Percentiles rank a stretch among this genome's conserved stretches.
Conservation (phyloP, 2,888 invertebrate genomes). For the Acheta domesticus region DNA sequence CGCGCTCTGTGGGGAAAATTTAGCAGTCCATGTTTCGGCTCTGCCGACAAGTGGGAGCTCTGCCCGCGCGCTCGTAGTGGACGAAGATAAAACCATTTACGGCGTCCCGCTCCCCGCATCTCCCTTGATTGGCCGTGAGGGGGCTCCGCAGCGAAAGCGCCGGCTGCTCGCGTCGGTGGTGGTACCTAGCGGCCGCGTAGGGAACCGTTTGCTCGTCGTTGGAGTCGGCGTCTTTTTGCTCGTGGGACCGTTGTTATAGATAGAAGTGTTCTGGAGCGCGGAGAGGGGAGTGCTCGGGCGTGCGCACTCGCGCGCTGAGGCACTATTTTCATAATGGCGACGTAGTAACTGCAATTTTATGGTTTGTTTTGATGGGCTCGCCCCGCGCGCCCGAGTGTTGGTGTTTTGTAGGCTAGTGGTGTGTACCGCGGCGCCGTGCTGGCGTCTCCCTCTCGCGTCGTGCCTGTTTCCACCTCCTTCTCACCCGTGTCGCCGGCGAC, state of each 20-base stretch:
- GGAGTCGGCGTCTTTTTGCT: conserved; percentile 4
- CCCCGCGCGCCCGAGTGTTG: not conserved
- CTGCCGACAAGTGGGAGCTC: conserved; percentile 21
- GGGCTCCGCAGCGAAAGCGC: not conserved
- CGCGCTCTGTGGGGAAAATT: conserved; percentile 24
- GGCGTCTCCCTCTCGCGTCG: conserved; percentile 30
- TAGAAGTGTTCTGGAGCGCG: not conserved
- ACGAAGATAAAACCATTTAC: conserved; percentile 18
- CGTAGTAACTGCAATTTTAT: conserved; percentile 38
- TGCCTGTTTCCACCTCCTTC: not conserved
- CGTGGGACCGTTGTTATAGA: not conserved
- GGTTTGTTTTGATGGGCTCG: conserved; percentile 38
- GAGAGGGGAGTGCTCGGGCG: conserved; percentile 22
- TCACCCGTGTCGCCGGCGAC: not conserved
- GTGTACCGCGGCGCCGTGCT: conserved; percentile 12
- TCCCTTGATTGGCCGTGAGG: conserved; percentile 4
- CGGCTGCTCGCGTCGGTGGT: not conserved
- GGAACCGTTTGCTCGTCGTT: conserved; percentile 1
- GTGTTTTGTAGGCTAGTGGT: not conserved
- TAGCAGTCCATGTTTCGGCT: conserved; percentile 24
- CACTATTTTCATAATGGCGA: conserved; percentile 38
- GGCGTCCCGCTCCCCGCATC: not conserved
- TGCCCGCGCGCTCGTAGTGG: conserved; percentile 18
- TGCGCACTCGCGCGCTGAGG: not conserved
- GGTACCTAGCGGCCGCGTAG: conserved; percentile 3